Evolutionary conservation across 2,888 invertebrate genomes (phyloP).

Genomic region (Thymelicus acteon): DNA sequence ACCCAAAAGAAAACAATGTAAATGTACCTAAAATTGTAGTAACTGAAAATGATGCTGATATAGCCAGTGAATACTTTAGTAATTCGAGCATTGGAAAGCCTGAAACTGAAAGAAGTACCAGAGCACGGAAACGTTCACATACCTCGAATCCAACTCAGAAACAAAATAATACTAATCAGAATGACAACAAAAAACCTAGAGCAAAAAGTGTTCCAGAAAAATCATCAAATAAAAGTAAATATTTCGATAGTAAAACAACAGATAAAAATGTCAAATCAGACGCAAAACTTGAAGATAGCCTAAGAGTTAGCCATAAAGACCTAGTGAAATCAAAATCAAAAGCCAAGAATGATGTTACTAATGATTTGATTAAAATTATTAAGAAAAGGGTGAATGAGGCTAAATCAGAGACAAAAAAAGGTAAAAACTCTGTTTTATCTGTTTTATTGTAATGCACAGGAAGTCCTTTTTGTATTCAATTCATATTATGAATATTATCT

Average conservation of each 20-base stretch:
- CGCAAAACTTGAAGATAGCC: slow-evolving; percentile 52
- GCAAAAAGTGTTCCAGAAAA: slow-evolving; percentile 65
- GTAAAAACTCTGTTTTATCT: slow-evolving; percentile 27
- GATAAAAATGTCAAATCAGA: slow-evolving; percentile 41
- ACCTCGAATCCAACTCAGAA: slow-evolving; percentile 42
- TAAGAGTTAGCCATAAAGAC: slow-evolving; percentile 74
- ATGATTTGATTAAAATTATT: slow-evolving; percentile 80
- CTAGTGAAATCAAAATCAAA: slow-evolving; percentile 55
- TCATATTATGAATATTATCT: no score
- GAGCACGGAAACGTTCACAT: slow-evolving; percentile 49
- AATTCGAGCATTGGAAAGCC: slow-evolving; percentile 37
- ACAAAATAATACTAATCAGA: slow-evolving; percentile 27
- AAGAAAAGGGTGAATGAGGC: slow-evolving; percentile 78
- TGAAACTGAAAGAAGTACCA: slow-evolving; percentile 38
- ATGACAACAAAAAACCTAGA: slow-evolving; percentile 50
- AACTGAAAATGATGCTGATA: slow-evolving; percentile 52
- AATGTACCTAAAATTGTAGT: slow-evolving; percentile 58
- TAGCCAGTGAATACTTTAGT: slow-evolving; percentile 67
- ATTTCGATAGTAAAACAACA: slow-evolving; percentile 54
- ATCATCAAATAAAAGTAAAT: slow-evolving; percentile 64
- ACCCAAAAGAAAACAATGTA: slow-evolving; percentile 16
- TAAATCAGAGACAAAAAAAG: slow-evolving; percentile 64
- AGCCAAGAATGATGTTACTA: slow-evolving; percentile 70
- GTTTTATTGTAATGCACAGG: no score
- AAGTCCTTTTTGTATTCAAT: no score